Conservation (phyloP, 64 coral and sea anemone species). For the Cladopsammia gracilis region DNA sequence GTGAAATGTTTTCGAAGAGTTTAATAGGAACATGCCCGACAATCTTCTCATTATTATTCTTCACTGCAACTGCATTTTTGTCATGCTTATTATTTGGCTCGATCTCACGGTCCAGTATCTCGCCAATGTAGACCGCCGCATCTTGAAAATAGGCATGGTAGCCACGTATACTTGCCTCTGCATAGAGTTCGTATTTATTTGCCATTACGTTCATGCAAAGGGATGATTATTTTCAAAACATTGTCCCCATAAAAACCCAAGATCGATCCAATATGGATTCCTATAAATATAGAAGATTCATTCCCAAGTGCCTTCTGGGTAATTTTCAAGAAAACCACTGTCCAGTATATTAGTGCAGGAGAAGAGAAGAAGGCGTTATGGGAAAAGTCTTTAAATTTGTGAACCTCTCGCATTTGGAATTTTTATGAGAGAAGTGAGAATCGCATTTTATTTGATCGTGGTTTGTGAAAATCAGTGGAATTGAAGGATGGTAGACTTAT, state of each 20-base stretch:
- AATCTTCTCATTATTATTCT: slow-evolving; percentile 30
- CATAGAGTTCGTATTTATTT: slow-evolving; percentile 23
- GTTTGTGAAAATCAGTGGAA: too few species aligned
- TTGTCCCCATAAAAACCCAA: too few species aligned
- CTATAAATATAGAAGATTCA: not conserved
- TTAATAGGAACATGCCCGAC: slow-evolving; percentile 53
- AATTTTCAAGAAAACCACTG: slow-evolving; percentile 28
- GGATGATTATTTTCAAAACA: not conserved
- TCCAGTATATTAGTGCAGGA: too few species aligned
- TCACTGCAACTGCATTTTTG: slow-evolving; percentile 47
- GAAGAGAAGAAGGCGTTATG: too few species aligned
- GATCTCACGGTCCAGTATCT: slow-evolving; percentile 23
- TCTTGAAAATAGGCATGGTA: slow-evolving; percentile 49
- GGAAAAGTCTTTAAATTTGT: not conserved
- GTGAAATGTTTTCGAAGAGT: slow-evolving; percentile 60
- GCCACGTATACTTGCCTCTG: slow-evolving; percentile 19
- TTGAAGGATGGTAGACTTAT: slow-evolving; percentile 24
- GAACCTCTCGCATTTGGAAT: slow-evolving; percentile 1
- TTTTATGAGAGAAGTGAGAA: slow-evolving; percentile 44
- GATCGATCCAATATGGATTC: too few species aligned
- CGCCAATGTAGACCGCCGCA: slow-evolving; percentile 22
- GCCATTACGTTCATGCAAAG: not conserved
- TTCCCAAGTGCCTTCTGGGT: slow-evolving; percentile 22
- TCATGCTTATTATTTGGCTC: slow-evolving; percentile 32
- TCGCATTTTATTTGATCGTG: slow-evolving; percentile 51